Evolutionary conservation across 1,140 invertebrate genomes (phyloP), one percentile per base, ranked within the genome.

Genomic region (Coboldia fuscipes): DNA sequence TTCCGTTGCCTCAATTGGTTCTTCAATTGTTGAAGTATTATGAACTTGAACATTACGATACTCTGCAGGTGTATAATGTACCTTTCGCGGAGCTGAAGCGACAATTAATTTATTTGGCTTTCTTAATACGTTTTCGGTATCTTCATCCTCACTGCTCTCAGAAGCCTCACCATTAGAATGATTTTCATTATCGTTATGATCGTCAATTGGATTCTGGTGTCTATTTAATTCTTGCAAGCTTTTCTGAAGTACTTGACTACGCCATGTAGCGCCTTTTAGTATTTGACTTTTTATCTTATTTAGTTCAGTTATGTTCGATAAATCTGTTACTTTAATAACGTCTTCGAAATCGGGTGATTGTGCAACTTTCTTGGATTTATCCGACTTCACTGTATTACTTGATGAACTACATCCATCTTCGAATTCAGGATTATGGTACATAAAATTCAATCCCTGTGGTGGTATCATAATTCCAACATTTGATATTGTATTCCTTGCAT

Each of bases 101-200:
- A n/a, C n/a, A n/a, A n/a, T n/a, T n/a, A n/a, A n/a, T n/a, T n/a
- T n/a, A n/a, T n/a, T n/a, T n/a, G n/a, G n/a, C n/a, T n/a, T n/a
- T n/a, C n/a, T n/a, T n/a, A n/a, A 58, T 36, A 62, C 48, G 17
- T 65, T 56, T 5, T 62, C 62, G 36, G 48, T 52, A 41, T 65
- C 60, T 47, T 67, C 65, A 45, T 68, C 61, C 38, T 70, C 60
- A 40, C 61, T 65, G 38, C 60, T 67, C 43, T 68, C 65, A 4
- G 58, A 61, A 57, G 61, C 35, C 23, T 8, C 23, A 24, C 23
- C 23, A 24, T 24, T 24, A 7, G 23, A 24, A 8, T 7, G 7
- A 24, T 24, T 24, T n/a, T 7, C n/a, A 8, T 7, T 24, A 24
- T n/a, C 23, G 7, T 8, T n/a, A 8, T 24, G 7, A 24, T 24